phyloP scores from a whole-genome alignment of 2,888 invertebrate genomes.

The Lasius platythorax region DNA sequence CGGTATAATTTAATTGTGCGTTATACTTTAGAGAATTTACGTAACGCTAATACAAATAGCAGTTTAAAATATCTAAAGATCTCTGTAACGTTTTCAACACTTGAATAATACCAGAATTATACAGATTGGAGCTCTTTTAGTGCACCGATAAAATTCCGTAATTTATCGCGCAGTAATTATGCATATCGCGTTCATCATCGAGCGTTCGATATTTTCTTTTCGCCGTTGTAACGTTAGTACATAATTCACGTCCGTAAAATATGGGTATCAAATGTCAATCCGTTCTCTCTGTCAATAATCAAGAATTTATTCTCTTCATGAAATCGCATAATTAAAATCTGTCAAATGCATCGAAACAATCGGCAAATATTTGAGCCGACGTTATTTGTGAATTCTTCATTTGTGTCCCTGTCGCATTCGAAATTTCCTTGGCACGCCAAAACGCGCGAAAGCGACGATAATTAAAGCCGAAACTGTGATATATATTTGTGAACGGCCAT shows the following conservation, averaged over 20 bases:
- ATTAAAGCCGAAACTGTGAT: constrained; percentile 55
- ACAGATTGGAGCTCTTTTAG: not conserved
- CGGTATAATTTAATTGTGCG: not conserved
- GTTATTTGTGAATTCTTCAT: constrained; percentile 67
- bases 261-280: not conserved
- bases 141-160: not conserved
- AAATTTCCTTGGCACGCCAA: constrained; percentile 50
- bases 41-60: not conserved
- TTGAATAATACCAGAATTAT: not conserved
- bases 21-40: not conserved
- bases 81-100: not conserved
- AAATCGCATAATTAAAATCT: constrained; percentile 67
- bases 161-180: not conserved
- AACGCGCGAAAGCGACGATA: constrained; percentile 46
- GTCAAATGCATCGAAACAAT: constrained; percentile 55
- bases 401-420: constrained; percentile 19
- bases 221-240: not conserved
- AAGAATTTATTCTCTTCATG: constrained; percentile 12
- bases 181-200: not conserved
- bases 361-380: constrained; percentile 61
- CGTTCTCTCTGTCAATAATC: constrained; percentile 11
- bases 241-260: constrained; percentile 25
- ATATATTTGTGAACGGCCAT: constrained; percentile 57
- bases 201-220: constrained; percentile 6
- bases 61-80: not conserved